Conservation (phyloP, 1,140 invertebrate genomes). For the Macrosteles quadrilineatus region DNA sequence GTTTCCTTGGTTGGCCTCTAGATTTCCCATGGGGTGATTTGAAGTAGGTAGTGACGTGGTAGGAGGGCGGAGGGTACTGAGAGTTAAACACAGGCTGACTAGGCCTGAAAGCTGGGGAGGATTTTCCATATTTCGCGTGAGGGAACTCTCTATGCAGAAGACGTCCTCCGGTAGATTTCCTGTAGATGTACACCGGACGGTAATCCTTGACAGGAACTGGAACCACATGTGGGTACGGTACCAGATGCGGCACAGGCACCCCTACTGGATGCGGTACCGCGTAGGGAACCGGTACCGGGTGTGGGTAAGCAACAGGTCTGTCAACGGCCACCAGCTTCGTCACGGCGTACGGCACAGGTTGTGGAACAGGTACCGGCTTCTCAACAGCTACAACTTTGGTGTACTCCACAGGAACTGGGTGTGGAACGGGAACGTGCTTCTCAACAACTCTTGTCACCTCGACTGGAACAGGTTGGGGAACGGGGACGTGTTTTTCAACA, state of each 20-base stretch:
- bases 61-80: slow-evolving; percentile 38
- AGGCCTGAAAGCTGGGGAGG: slow-evolving; percentile 36
- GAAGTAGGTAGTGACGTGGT: slow-evolving; percentile 34
- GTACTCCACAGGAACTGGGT: slow-evolving; percentile 38
- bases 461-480: slow-evolving; percentile 39
- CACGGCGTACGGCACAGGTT: slow-evolving; percentile 43
- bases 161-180: neutral
- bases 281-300: slow-evolving; percentile 46
- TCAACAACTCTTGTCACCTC: slow-evolving; percentile 57
- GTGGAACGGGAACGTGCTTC: slow-evolving; percentile 42
- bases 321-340: slow-evolving; percentile 48
- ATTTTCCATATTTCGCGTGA: neutral
- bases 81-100: slow-evolving; percentile 39
- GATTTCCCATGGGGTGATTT: neutral
- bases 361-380: slow-evolving; percentile 47
- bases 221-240: slow-evolving; percentile 41
- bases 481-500: slow-evolving; percentile 48
- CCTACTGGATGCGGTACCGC: slow-evolving; percentile 46
- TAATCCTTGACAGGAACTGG: slow-evolving; percentile 38
- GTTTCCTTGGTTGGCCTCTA: slow-evolving; percentile 37
- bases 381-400: slow-evolving; percentile 31
- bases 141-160: neutral
- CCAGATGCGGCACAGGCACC: slow-evolving; percentile 43
- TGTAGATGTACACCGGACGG: slow-evolving; percentile 34
- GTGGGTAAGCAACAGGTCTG: slow-evolving; percentile 49